These are phyloP conservation scores for Coreius guichenoti DNA, from an alignment of 2,797 vertebrate species.

Conservation along the genomic window DNA sequence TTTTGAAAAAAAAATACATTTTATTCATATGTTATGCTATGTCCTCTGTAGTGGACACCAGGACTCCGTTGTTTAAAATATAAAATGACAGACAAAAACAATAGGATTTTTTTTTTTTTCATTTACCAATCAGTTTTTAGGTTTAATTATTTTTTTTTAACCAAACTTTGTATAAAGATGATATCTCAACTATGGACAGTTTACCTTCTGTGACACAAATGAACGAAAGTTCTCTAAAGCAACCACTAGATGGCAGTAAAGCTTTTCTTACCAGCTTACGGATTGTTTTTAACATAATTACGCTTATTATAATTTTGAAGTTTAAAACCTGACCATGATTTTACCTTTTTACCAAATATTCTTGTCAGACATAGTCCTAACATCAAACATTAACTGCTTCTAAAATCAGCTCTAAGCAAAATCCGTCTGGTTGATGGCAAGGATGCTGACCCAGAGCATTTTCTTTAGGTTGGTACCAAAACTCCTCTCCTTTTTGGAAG, in stretches of 20 bases:
- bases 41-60: too few relatives aligned
- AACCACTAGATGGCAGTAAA: slow-evolving; percentile 43
- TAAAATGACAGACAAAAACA: too few relatives aligned
- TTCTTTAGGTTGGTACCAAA: background rate
- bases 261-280: background rate
- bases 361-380: background rate
- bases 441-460: background rate
- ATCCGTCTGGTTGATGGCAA: background rate
- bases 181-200: too few relatives aligned
- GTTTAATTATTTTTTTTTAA: too few relatives aligned
- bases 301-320: background rate
- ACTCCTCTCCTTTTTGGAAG: slow-evolving; percentile 2
- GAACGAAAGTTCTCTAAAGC: background rate
- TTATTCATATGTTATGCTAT: too few relatives aligned
- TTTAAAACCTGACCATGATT: background rate
- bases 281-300: background rate
- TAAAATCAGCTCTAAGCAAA: background rate
- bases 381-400: background rate
- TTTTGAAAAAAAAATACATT: too few relatives aligned
- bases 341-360: background rate
- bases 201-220: background rate
- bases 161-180: too few relatives aligned
- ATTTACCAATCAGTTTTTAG: too few relatives aligned
- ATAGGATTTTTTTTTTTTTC: too few relatives aligned
- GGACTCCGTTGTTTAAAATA: too few relatives aligned